Evolutionary conservation across 1,140 invertebrate genomes (phyloP).

Genomic region (Diprion similis): DNA sequence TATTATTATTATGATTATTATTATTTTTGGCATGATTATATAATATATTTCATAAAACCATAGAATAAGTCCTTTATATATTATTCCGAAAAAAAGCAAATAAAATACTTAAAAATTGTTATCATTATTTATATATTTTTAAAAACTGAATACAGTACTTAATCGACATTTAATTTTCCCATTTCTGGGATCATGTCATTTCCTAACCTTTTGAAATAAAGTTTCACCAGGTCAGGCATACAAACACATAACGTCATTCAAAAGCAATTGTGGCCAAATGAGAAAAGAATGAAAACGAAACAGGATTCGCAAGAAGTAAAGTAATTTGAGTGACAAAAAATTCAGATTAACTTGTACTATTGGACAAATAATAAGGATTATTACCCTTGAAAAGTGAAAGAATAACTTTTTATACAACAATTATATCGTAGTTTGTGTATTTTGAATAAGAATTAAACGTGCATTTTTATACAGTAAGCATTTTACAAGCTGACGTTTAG

Average conservation of each 20-base stretch:
- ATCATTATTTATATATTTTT: background rate
- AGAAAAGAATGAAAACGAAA: no score
- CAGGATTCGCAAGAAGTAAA: background rate
- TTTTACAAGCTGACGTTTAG: no score
- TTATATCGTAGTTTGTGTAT: background rate
- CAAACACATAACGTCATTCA: background rate
- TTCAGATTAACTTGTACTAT: no score
- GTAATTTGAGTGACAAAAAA: background rate
- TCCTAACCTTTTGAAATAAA: background rate
- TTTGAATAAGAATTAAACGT: no score
- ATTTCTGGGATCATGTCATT: background rate
- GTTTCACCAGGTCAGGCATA: background rate
- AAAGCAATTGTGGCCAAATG: no score
- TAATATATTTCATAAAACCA: background rate
- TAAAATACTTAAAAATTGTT: constrained; percentile 8
- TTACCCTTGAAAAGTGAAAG: no score
- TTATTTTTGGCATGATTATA: constrained; percentile 2
- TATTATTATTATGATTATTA: background rate
- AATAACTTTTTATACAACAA: no score
- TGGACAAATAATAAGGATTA: background rate
- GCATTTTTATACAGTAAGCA: no score
- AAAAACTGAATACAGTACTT: background rate
- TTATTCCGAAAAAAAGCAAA: background rate
- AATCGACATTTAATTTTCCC: background rate
- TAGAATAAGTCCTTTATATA: background rate